These are phyloP conservation scores for Dolichomitus sp. DNA, from an alignment of 2,888 invertebrate species.

Conservation along the genomic window DNA sequence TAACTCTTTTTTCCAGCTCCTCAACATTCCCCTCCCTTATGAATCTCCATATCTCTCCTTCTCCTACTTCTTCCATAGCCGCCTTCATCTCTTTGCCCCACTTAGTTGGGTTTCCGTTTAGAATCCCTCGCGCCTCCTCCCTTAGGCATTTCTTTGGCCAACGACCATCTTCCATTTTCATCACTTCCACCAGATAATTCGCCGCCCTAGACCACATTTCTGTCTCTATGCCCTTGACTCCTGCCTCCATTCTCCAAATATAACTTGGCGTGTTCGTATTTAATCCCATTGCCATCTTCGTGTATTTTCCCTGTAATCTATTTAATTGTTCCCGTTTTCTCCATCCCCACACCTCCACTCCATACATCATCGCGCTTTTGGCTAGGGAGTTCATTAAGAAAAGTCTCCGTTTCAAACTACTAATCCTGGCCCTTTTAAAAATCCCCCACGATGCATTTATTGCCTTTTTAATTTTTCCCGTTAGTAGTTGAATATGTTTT, in stretches of 20 bases:
- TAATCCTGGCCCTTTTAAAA: background rate
- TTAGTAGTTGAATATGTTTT: background rate
- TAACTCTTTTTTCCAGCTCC: background rate
- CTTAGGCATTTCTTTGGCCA: background rate
- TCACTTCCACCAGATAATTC: conserved; percentile 1
- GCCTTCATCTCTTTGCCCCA: conserved; percentile 21
- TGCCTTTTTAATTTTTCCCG: conserved; percentile 4
- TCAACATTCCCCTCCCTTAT: background rate
- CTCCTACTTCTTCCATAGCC: conserved; percentile 21
- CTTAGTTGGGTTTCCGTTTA: conserved; percentile 24
- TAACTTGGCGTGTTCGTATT: background rate
- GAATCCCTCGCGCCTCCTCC: conserved; percentile 10
- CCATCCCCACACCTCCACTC: conserved; percentile 12
- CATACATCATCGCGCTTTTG: background rate
- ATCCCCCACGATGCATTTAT: conserved; percentile 7
- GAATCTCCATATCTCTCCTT: conserved; percentile 10
- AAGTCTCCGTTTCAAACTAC: background rate
- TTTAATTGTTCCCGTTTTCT: conserved; percentile 6
- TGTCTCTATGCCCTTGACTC: too few species aligned
- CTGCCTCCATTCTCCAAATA: too few species aligned
- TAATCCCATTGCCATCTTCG: background rate
- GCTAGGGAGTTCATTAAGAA: background rate
- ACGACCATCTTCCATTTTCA: background rate
- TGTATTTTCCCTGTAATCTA: background rate
- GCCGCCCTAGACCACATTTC: conserved; percentile 20